phyloP scores from a whole-genome alignment of 92 coral and sea anemone genomes.

The Anthopleura xanthogrammica region DNA sequence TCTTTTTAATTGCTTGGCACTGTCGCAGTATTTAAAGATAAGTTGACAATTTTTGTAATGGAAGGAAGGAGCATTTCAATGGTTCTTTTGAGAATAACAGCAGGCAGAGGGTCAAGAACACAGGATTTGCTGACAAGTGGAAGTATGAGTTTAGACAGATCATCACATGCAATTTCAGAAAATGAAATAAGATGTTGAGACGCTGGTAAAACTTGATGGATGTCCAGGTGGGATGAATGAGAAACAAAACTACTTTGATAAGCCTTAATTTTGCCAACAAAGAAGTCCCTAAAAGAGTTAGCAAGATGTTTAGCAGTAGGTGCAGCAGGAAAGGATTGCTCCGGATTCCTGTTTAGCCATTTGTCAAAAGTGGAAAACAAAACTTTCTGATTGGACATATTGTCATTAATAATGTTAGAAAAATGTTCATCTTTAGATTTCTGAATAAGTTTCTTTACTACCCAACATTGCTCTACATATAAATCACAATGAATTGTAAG shows the following conservation, averaged over 20 bases:
- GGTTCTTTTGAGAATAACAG: background rate
- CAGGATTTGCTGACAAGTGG: conserved; percentile 5
- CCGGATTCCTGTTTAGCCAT: too few species aligned
- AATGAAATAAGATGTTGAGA: background rate
- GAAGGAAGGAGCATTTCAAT: background rate
- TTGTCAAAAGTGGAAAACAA: background rate
- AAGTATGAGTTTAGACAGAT: background rate
- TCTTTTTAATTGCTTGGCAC: background rate
- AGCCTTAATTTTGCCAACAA: background rate
- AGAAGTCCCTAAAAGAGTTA: background rate
- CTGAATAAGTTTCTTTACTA: background rate
- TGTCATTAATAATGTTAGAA: background rate
- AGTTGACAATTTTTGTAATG: background rate
- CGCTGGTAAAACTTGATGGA: background rate
- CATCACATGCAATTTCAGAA: background rate
- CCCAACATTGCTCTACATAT: background rate
- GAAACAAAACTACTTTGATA: background rate
- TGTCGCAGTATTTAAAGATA: background rate
- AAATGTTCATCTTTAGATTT: background rate
- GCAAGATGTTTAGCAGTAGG: conserved; percentile 1
- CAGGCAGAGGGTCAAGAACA: background rate
- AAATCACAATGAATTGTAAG: background rate
- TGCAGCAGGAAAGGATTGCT: background rate
- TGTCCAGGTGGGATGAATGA: background rate
- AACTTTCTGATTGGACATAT: background rate